phyloP scores from a whole-genome alignment of 2,113 vertebrate species.

The Serilophus lunatus region DNA sequence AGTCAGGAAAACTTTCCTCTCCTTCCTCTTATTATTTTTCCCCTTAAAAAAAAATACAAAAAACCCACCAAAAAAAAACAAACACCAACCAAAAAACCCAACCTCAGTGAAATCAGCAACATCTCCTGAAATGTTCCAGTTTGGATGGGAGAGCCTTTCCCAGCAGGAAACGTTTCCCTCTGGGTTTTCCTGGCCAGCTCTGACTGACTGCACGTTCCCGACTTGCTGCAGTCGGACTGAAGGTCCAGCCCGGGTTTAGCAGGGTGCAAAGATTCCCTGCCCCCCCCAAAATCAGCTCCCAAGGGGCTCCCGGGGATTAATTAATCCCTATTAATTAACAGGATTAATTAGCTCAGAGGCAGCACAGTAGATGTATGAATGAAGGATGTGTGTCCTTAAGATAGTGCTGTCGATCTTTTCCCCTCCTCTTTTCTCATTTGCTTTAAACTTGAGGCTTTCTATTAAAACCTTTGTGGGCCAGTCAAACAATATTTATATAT shows the following conservation, averaged over 20 bases:
- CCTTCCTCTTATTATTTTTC: slow-evolving; percentile 20
- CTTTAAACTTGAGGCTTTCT: not conserved
- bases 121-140: slow-evolving; percentile 12
- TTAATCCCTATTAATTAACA: not conserved
- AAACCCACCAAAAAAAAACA: too few relatives aligned
- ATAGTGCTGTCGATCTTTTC: not conserved
- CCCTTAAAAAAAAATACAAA: not conserved
- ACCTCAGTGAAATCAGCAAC: not conserved
- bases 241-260: not conserved
- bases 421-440: not conserved
- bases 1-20: slow-evolving; percentile 48
- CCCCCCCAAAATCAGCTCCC: not conserved
- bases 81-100: too few relatives aligned
- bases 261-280: not conserved
- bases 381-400: not conserved
- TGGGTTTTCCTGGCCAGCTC: not conserved
- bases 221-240: accelerated
- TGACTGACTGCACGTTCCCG: not conserved
- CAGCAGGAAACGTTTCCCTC: slow-evolving; percentile 26
- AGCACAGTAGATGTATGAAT: not conserved
- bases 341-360: not conserved
- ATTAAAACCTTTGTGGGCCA: not conserved
- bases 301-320: not conserved
- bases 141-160: not conserved
- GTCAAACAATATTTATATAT: not conserved